Percentiles rank a stretch among this genome's conserved stretches.
These are phyloP conservation scores for Diorhabda carinulata DNA, from an alignment of 1,140 invertebrate species.

Conservation along the genomic window DNA sequence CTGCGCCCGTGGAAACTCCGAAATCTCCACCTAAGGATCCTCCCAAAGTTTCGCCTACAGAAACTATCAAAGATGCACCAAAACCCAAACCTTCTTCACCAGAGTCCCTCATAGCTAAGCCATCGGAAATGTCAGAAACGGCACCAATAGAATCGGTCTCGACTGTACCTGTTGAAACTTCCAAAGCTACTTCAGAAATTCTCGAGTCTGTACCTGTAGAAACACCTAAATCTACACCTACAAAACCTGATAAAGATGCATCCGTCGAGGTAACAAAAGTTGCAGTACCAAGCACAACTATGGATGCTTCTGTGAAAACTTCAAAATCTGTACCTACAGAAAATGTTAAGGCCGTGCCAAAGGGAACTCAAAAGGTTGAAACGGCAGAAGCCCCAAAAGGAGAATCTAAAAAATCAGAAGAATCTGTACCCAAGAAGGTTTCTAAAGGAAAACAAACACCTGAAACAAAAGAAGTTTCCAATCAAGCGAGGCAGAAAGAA, in stretches of 20 bases:
- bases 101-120: conserved; percentile 14
- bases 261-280: not conserved
- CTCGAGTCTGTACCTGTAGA: not conserved
- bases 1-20: conserved; percentile 4
- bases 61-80: not conserved
- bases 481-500: conserved; percentile 22
- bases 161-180: conserved; percentile 31
- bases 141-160: conserved; percentile 8
- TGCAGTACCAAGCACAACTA: not conserved
- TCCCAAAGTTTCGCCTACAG: conserved; percentile 33
- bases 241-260: conserved; percentile 11
- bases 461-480: conserved; percentile 16
- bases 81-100: not conserved
- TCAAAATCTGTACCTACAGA: not conserved
- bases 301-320: not conserved
- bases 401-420: not conserved
- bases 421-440: conserved; percentile 15
- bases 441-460: conserved; percentile 24
- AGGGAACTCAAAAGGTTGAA: not conserved
- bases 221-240: conserved; percentile 30
- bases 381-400: not conserved
- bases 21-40: conserved; percentile 17
- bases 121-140: conserved; percentile 20
- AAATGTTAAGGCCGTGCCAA: not conserved
- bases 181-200: not conserved